Conservation (phyloP, 2,113 vertebrate genomes). For the Brienomyrus longianalis region DNA sequence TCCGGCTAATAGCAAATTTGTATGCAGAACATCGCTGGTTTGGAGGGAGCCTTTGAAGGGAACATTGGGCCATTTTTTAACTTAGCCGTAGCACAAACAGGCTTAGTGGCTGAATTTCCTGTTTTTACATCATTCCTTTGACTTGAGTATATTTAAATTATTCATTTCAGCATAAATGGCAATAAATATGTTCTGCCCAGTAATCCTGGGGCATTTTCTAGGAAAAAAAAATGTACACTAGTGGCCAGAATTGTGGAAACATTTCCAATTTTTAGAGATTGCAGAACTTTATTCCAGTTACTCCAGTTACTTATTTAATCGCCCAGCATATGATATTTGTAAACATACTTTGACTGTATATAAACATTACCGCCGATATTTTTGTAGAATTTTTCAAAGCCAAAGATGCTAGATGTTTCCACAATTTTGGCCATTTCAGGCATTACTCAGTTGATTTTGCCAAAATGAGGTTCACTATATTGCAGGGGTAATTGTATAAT, state of each 20-base stretch:
- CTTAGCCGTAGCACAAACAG: neutral
- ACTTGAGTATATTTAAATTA: constrained; percentile 17
- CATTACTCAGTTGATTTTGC: neutral
- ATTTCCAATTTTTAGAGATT: neutral
- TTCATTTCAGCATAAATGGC: constrained; percentile 1
- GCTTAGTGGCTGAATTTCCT: neutral
- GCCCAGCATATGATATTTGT: neutral
- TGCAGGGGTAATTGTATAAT: neutral
- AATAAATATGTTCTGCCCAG: neutral
- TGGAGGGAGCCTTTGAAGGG: neutral
- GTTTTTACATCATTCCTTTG: constrained; percentile 14
- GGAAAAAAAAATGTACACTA: neutral
- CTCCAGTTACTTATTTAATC: neutral
- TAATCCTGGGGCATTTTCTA: neutral
- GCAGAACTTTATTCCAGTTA: neutral
- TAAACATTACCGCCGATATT: neutral
- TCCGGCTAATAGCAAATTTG: neutral
- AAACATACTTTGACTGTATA: neutral
- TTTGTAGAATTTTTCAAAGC: neutral
- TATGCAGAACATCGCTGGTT: neutral
- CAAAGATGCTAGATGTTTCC: neutral
- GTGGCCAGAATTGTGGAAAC: neutral
- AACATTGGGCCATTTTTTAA: neutral
- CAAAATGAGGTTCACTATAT: neutral
- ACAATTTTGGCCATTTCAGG: neutral